phyloP scores from a whole-genome alignment of 2,797 vertebrate genomes.

The Pseudochirops cupreus region DNA sequence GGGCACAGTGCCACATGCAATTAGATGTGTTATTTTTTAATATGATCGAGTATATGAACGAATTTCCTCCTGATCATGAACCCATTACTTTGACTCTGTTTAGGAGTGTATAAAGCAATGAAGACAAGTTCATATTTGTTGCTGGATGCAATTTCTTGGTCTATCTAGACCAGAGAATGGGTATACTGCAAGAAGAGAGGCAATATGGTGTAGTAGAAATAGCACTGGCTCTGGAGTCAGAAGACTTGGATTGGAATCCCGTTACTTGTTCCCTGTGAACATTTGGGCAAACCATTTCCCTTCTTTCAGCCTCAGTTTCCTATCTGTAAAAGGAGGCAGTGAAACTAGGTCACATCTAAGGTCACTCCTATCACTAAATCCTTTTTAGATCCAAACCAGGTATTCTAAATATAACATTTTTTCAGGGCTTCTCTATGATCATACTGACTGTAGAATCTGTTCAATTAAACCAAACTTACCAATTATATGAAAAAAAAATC shows the following conservation, averaged over 20 bases:
- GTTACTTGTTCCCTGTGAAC: not conserved
- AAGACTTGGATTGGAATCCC: not conserved
- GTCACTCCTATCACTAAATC: not conserved
- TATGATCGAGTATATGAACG: not conserved
- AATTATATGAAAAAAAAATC: not conserved
- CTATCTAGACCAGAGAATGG: not conserved
- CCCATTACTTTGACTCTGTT: not conserved
- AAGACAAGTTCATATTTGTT: not conserved
- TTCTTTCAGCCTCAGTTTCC: not conserved
- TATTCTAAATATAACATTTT: not conserved
- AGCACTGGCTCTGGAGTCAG: not conserved
- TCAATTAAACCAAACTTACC: not conserved
- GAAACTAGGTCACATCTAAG: not conserved
- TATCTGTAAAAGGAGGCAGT: not conserved
- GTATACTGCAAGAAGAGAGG: not conserved
- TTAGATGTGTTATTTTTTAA: not conserved
- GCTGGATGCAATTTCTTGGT: not conserved
- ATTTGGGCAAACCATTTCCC: not conserved
- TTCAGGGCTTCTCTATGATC: not conserved
- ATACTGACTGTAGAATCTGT: not conserved
- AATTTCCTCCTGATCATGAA: not conserved
- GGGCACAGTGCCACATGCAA: not conserved
- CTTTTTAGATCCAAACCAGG: not conserved
- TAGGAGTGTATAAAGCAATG: not conserved
- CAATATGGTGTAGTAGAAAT: not conserved